Percentiles rank a stretch among this genome's conserved stretches.
Evolutionary conservation across 2,888 invertebrate species (phyloP).

Genomic region (Lasioglossum figueresi): DNA sequence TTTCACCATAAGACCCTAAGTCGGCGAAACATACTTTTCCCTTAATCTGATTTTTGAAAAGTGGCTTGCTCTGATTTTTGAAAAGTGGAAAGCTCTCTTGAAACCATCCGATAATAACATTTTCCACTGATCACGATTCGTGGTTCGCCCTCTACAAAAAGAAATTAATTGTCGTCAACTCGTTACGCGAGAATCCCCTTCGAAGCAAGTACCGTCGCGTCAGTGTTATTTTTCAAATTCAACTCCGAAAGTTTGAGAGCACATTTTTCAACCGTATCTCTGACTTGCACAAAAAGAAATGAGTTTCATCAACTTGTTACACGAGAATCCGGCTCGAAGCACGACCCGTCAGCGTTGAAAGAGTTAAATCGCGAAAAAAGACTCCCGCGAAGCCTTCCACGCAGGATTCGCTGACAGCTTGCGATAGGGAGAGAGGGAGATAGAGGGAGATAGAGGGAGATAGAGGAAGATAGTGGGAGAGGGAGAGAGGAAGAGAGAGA

Average conservation of each 20-base stretch:
- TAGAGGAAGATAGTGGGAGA: background rate
- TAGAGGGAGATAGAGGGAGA: background rate
- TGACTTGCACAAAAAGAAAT: background rate
- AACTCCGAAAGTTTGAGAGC: background rate
- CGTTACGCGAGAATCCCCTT: too few relatives aligned
- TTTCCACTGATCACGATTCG: too few relatives aligned
- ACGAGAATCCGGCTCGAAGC: background rate
- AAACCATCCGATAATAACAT: too few relatives aligned
- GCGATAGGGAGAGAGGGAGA: background rate
- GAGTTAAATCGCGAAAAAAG: slow-evolving; percentile 6
- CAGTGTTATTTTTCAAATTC: too few relatives aligned
- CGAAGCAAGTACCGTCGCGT: too few relatives aligned
- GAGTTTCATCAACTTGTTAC: background rate
- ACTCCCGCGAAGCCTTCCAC: background rate
- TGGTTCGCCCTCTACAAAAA: too few relatives aligned
- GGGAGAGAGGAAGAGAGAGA: background rate
- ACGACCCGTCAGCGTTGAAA: background rate
- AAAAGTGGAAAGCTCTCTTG: too few relatives aligned
- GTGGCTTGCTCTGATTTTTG: too few relatives aligned
- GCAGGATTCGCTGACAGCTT: background rate
- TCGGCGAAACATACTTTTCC: too few relatives aligned
- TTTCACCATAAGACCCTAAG: too few relatives aligned
- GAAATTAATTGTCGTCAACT: too few relatives aligned
- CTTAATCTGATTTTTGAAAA: too few relatives aligned
- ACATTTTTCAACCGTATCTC: background rate